Evolutionary conservation across 2,888 invertebrate genomes (phyloP).

Genomic region (Ctenicera cuprea): DNA sequence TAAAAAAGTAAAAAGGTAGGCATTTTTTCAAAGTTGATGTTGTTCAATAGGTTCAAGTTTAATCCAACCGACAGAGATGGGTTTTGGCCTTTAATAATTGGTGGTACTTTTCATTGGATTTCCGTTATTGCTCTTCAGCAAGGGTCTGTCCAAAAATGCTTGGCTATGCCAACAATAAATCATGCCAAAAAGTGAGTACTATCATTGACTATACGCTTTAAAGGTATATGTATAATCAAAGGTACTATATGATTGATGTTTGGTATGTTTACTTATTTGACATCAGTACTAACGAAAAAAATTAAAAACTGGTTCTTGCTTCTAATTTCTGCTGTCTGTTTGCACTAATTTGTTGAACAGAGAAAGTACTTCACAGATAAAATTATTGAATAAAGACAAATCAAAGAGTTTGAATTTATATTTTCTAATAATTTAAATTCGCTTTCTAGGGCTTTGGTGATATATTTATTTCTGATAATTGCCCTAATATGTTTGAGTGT

Average conservation of each 20-base stretch:
- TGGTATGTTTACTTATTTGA: too few species aligned
- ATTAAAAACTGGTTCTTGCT: too few species aligned
- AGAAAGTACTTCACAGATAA: too few species aligned
- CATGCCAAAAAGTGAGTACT: slow-evolving; percentile 74
- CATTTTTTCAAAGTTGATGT: neutral
- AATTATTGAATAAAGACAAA: too few species aligned
- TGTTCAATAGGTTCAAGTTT: slow-evolving; percentile 43
- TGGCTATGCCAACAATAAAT: slow-evolving; percentile 76
- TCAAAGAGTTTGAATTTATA: too few species aligned
- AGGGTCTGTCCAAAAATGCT: slow-evolving; percentile 77
- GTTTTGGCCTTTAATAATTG: slow-evolving; percentile 77
- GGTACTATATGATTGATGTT: too few species aligned
- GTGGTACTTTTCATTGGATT: slow-evolving; percentile 75
- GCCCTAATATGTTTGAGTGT: slow-evolving; percentile 74
- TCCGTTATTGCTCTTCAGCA: slow-evolving; percentile 76
- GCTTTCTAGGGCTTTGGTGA: neutral
- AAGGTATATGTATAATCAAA: too few species aligned
- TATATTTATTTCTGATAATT: slow-evolving; percentile 71
- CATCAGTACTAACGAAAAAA: too few species aligned
- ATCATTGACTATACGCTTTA: too few species aligned
- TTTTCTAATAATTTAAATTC: too few species aligned
- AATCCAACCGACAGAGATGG: slow-evolving; percentile 77
- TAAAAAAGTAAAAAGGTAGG: slow-evolving; percentile 59
- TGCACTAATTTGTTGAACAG: too few species aligned
- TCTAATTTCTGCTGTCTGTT: too few species aligned